Conservation (phyloP, 2,797 vertebrate genomes). For the Hephaestus fuliginosus region DNA sequence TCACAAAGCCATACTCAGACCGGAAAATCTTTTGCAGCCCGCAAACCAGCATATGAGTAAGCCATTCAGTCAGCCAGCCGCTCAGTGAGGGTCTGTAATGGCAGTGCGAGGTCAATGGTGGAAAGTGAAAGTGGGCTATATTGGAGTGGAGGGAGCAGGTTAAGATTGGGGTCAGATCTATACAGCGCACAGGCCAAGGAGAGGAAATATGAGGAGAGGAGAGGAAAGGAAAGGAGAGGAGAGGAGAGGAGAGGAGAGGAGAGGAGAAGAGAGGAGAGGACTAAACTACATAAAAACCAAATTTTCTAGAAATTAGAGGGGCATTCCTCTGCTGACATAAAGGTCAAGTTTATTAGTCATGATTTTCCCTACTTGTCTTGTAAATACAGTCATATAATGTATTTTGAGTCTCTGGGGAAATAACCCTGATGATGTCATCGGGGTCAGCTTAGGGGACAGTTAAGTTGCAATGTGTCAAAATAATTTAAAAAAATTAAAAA, state of each 20-base stretch:
- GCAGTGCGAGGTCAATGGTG: slow-evolving; percentile 55
- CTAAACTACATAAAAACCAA: not conserved
- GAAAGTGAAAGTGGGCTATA: slow-evolving; percentile 66
- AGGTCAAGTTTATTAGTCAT: not conserved
- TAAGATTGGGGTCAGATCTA: slow-evolving; percentile 76
- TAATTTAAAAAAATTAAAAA: too few species aligned
- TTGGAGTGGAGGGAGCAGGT: slow-evolving; percentile 54
- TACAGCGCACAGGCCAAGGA: slow-evolving; percentile 63
- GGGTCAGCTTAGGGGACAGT: not conserved
- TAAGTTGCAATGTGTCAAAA: too few species aligned
- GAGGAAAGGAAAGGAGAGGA: slow-evolving; percentile 2
- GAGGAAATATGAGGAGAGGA: slow-evolving; percentile 45
- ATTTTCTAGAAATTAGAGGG: slow-evolving; percentile 16
- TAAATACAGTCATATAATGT: not conserved
- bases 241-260: slow-evolving; percentile 7
- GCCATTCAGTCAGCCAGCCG: slow-evolving; percentile 31
- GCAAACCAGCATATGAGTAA: slow-evolving; percentile 18
- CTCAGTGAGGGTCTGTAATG: slow-evolving; percentile 51
- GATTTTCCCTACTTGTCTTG: not conserved
- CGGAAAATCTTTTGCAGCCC: not conserved
- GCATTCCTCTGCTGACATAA: not conserved
- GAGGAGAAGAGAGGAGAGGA: not conserved
- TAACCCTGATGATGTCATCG: not conserved
- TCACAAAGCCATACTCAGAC: not conserved
- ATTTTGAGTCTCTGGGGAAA: not conserved